Conservation (phyloP, 1,140 invertebrate genomes). For the Aradophagus sp. region DNA sequence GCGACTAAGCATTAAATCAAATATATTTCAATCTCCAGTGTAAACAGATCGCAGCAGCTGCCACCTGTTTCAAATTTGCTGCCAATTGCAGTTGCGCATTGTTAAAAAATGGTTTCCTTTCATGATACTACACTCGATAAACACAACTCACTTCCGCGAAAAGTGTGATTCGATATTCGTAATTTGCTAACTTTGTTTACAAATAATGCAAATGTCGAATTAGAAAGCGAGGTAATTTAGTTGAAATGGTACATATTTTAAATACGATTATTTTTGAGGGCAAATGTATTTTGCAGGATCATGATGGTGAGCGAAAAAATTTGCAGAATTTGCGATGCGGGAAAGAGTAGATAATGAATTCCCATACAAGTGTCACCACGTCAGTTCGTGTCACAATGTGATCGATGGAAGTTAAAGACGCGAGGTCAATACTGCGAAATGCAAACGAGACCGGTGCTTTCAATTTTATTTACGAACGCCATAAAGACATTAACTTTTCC, state of each 20-base stretch:
- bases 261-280: too few relatives aligned
- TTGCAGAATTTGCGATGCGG: conserved; percentile 23
- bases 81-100: too few relatives aligned
- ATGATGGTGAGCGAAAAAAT: conserved; percentile 20
- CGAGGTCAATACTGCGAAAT: conserved; percentile 38
- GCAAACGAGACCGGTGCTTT: conserved; percentile 28
- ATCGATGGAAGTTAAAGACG: conserved; percentile 44
- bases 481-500: too few relatives aligned
- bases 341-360: conserved; percentile 43
- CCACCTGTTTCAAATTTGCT: conserved; percentile 33
- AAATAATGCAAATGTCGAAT: too few relatives aligned
- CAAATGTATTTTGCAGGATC: too few relatives aligned
- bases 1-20: conserved; percentile 69
- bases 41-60: conserved; percentile 57
- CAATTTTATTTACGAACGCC: conserved; percentile 37
- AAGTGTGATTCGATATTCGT: too few relatives aligned
- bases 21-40: conserved; percentile 66
- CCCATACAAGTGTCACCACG: conserved; percentile 35
- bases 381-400: conserved; percentile 38
- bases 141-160: too few relatives aligned
- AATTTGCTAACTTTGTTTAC: too few relatives aligned
- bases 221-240: too few relatives aligned
- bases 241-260: too few relatives aligned
- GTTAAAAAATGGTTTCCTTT: too few relatives aligned
- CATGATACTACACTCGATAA: too few relatives aligned